Percentiles rank a stretch among this genome's conserved stretches.
Evolutionary conservation across 2,797 vertebrate genomes (phyloP).

Genomic region (Paedocypris micromegethes): DNA sequence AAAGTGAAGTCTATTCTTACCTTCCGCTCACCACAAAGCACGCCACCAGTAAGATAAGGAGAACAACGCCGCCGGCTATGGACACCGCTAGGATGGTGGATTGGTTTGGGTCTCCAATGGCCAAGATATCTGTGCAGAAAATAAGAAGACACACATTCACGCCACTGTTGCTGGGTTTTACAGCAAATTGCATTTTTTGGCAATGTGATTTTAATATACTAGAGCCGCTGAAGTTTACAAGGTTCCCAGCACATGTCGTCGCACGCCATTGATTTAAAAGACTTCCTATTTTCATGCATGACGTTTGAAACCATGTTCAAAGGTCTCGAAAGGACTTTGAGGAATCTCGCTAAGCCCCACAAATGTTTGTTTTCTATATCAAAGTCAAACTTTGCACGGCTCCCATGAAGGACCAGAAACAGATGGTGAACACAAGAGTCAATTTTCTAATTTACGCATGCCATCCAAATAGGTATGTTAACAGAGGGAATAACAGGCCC

Average conservation of each 20-base stretch:
- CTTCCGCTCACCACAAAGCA: slow-evolving; percentile 80
- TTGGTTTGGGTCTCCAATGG: slow-evolving; percentile 78
- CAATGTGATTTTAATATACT: not conserved
- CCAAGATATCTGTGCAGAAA: slow-evolving; percentile 67
- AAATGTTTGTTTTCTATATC: not conserved
- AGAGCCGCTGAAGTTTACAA: no score
- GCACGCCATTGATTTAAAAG: no score
- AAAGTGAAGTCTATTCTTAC: slow-evolving; percentile 53
- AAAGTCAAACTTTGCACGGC: not conserved
- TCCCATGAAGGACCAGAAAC: not conserved
- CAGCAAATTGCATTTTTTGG: no score
- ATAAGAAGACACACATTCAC: not conserved
- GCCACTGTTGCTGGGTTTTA: not conserved
- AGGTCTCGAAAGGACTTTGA: no score
- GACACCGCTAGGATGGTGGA: slow-evolving; percentile 77
- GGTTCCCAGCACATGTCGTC: no score
- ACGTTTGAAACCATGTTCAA: no score
- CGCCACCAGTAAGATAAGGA: slow-evolving; percentile 77
- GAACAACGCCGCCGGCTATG: slow-evolving; percentile 71
- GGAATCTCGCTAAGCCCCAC: no score
- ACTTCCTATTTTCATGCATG: no score
- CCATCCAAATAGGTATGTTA: slow-evolving; percentile 66
- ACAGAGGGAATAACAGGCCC: slow-evolving; percentile 60
- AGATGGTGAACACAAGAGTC: slow-evolving; percentile 14
- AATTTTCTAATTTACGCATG: slow-evolving; percentile 51